A percentile compares a stretch with the other conserved stretches of the same genome.
These are phyloP conservation scores for Poeciliopsis turneri DNA, from an alignment of 2,797 vertebrate species.

Conservation along the genomic window DNA sequence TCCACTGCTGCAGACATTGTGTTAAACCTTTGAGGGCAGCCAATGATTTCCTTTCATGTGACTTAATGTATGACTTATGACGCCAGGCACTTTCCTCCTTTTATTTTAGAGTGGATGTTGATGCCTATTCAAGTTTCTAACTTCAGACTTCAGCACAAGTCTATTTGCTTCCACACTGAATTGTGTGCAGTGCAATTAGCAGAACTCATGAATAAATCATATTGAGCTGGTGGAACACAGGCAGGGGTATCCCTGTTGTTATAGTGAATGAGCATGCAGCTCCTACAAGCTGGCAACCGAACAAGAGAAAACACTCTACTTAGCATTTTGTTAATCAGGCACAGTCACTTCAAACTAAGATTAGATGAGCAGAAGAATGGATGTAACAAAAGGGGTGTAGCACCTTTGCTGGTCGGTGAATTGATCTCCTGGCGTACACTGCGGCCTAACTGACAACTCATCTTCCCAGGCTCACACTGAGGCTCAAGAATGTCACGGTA, in stretches of 20 bases:
- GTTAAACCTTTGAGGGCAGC: constrained; percentile 54
- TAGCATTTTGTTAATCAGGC: constrained; percentile 27
- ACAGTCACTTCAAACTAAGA: constrained; percentile 19
- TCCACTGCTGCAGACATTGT: constrained; percentile 40
- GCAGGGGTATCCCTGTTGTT: constrained; percentile 48
- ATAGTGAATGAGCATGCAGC: constrained; percentile 45
- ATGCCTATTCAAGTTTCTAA: constrained; percentile 60
- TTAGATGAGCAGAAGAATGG: constrained; percentile 18
- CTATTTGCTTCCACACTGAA: constrained; percentile 61
- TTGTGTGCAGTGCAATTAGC: constrained; percentile 69
- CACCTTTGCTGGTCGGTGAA: constrained; percentile 95
- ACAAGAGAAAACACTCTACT: constrained; percentile 28
- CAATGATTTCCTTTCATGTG: constrained; percentile 62
- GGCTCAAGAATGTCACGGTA: constrained; percentile 98
- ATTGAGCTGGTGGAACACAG: constrained; percentile 34
- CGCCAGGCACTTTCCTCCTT: constrained; percentile 55
- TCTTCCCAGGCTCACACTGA: constrained; percentile 89
- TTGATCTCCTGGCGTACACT: constrained; percentile 93
- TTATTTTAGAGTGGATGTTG: constrained; percentile 55
- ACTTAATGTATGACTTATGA: constrained; percentile 68
- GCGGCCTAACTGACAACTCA: constrained; percentile 86
- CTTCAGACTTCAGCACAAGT: constrained; percentile 40
- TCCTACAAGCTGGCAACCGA: constrained; percentile 28
- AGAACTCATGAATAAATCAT: constrained; percentile 74
- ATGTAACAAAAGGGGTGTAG: constrained; percentile 10